Conservation (phyloP, 2,113 vertebrate genomes). For the Nibea coibor region DNA sequence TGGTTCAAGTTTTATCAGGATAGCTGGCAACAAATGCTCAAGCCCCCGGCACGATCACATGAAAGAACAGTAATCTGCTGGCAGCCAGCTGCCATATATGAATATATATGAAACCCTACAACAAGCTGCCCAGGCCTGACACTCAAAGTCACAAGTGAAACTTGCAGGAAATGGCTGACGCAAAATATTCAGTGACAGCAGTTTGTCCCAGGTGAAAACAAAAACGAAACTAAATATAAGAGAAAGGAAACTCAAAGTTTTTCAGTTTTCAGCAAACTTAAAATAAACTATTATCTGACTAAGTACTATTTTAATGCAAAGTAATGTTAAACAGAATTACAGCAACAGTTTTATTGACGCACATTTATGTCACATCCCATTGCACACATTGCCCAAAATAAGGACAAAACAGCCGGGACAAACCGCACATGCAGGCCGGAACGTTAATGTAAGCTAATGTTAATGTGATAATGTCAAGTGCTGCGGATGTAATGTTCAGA, state of each 20-base stretch:
- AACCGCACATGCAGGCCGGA: background rate
- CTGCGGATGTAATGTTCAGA: background rate
- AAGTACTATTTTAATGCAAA: background rate
- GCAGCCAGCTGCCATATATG: conserved; percentile 68
- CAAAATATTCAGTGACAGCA: background rate
- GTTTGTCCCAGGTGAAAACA: background rate
- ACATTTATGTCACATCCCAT: too few species aligned
- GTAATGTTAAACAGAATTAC: background rate
- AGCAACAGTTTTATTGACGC: too few species aligned
- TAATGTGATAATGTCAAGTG: background rate
- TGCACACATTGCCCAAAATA: too few species aligned
- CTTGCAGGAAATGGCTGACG: background rate
- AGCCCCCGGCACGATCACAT: conserved; percentile 61
- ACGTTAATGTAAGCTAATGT: background rate
- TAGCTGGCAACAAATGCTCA: conserved; percentile 58
- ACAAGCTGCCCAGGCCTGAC: conserved; percentile 23
- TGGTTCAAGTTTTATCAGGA: conserved; percentile 61
- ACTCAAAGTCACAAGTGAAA: conserved; percentile 24
- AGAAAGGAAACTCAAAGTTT: background rate
- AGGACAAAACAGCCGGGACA: background rate
- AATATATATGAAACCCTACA: conserved; percentile 55
- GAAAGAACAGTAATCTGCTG: conserved; percentile 73
- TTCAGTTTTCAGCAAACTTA: background rate
- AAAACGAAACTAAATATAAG: background rate
- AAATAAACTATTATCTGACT: background rate